phyloP scores from a whole-genome alignment of 2,797 vertebrate genomes.

The Gymnoscopelus microlampas region DNA sequence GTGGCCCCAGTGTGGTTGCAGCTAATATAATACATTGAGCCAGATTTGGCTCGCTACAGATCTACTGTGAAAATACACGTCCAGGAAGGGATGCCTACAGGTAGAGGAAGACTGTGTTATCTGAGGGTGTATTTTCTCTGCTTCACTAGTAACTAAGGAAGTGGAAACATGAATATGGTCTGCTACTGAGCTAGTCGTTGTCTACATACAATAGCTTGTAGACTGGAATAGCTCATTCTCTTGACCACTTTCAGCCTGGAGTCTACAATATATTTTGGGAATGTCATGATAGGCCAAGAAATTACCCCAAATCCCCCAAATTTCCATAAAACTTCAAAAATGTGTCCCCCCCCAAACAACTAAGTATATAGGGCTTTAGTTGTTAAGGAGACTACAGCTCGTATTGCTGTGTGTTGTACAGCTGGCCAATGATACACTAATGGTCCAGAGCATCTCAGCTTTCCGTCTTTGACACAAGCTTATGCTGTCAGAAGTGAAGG shows the following conservation, averaged over 20 bases:
- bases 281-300: background rate
- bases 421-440: constrained; percentile 66
- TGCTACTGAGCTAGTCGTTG: constrained; percentile 54
- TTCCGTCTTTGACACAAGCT: constrained; percentile 71
- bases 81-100: background rate
- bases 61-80: no score
- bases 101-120: constrained; percentile 35
- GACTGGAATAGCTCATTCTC: constrained; percentile 63
- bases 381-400: constrained; percentile 60
- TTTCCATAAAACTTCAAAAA: no score
- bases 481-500: constrained; percentile 62
- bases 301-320: no score
- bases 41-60: no score
- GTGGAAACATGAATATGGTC: constrained; percentile 42
- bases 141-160: constrained; percentile 24
- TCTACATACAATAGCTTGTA: constrained; percentile 62
- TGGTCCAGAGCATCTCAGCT: constrained; percentile 77
- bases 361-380: background rate
- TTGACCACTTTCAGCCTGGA: constrained; percentile 25
- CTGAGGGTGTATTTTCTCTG: background rate
- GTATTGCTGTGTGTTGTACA: constrained; percentile 59
- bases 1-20: no score
- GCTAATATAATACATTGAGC: no score
- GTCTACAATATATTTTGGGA: no score
- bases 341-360: no score